Conservation (phyloP, 2,888 invertebrate species). For the Carpatolechia fugitivella region DNA sequence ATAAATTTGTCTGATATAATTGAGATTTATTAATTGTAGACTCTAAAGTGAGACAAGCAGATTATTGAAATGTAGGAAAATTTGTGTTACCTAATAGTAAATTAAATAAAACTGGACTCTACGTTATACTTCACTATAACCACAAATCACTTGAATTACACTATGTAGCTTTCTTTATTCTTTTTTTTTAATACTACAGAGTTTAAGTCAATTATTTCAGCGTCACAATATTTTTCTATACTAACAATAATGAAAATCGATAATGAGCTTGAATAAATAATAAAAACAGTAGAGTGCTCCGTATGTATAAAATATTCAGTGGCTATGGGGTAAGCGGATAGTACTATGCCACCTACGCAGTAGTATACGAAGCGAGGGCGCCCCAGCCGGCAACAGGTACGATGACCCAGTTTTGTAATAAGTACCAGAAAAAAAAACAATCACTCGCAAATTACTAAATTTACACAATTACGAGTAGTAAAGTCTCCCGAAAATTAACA, state of each 20-base stretch:
- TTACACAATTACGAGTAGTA: background rate
- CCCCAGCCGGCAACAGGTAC: conserved; percentile 41
- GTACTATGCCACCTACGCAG: conserved; percentile 35
- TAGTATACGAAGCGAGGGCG: conserved; percentile 21
- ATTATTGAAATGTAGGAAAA: too few relatives aligned
- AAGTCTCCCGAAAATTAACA: conserved; percentile 23
- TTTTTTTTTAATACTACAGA: background rate
- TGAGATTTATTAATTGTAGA: too few relatives aligned
- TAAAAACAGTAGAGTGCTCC: background rate
- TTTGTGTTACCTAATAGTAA: too few relatives aligned
- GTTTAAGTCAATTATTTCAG: background rate
- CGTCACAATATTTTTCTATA: background rate
- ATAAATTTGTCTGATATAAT: too few relatives aligned
- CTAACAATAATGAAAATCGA: background rate
- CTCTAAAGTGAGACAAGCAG: too few relatives aligned
- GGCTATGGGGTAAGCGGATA: background rate
- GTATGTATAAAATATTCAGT: conserved; percentile 3
- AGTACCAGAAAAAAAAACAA: conserved; percentile 10
- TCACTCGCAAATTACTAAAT: conserved; percentile 4
- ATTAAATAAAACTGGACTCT: too few relatives aligned
- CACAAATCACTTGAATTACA: too few relatives aligned
- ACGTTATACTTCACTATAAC: too few relatives aligned
- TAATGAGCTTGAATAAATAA: background rate
- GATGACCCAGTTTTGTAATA: conserved; percentile 34
- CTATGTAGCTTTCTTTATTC: too few relatives aligned